Base-by-base conservation (phyloP, 2,888 invertebrate species). In the Oscheius onirici region DNA sequence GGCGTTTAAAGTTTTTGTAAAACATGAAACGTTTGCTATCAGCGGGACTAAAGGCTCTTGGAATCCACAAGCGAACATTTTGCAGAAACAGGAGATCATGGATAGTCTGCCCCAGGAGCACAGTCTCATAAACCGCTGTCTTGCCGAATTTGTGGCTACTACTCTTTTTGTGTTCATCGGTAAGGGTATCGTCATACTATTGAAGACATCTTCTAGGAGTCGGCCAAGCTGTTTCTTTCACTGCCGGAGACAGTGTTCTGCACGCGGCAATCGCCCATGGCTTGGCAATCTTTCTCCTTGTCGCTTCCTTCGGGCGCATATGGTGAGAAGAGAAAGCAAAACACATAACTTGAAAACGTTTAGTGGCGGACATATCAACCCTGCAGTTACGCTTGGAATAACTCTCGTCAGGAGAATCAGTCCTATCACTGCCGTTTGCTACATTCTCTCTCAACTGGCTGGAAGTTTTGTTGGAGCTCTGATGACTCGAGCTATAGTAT, bases 351-450 rank as follows among this genome's bases (percentile, higher is more conserved):
- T 46, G 34, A 17, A 22, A 24, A 3, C 24, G 26, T 72, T 71
- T 57, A 89, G 89, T 78, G 89, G 89, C 2, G 89, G 88, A 13
- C 89, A 90, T 77, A 86, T 89, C 66, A 89, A 89, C 75, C 89
- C 89, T 0, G 89, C 88, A 0, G 89, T 89, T 11, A 88, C 89
- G 0, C 69, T 88, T 5, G 88, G 88, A 11, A 77, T 85, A 46
- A 78, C 82, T 2, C 41, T 83, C 3, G 73, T 80, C 55, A 83
- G 86, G 3, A 77, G 81, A 65, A 75, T 80, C 65, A 69, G 20
- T 20, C 74, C 76, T 20, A 71, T 81, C 51, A 67, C 78, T 44
- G 79, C 80, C n/a, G 72, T 80, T 10, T 74, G 75, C 51, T 85
- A 85, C 68, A 70, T 78, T 22, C 67, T 71, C 2, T 79, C 83